These are phyloP conservation scores for Ispidina picta DNA, from an alignment of 2,797 vertebrate species.

Conservation along the genomic window DNA sequence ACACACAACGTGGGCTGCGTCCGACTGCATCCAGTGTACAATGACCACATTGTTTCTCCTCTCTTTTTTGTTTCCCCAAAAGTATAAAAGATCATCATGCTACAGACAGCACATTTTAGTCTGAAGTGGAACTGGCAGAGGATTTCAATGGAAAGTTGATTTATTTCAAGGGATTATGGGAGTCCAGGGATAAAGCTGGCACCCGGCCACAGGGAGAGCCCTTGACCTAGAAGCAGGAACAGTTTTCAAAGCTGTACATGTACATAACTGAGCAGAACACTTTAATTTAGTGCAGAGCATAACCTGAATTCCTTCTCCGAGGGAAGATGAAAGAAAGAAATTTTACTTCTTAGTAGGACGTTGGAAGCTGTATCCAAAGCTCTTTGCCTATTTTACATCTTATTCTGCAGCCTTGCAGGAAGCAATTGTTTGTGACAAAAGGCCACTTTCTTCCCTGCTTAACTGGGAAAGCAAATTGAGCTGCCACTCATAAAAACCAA, in stretches of 20 bases:
- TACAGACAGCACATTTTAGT: slow-evolving; percentile 52
- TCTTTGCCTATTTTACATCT: slow-evolving; percentile 62
- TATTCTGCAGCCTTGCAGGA: slow-evolving; percentile 52
- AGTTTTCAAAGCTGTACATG: slow-evolving; percentile 65
- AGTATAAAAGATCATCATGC: slow-evolving; percentile 59
- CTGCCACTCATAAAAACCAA: slow-evolving; percentile 59
- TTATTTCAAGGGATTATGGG: slow-evolving; percentile 80
- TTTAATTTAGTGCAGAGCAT: slow-evolving; percentile 63
- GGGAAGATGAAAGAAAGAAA: slow-evolving; percentile 69
- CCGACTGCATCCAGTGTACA: slow-evolving; percentile 17
- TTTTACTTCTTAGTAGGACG: slow-evolving; percentile 47
- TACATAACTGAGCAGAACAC: slow-evolving; percentile 58
- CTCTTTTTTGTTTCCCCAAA: slow-evolving; percentile 20
- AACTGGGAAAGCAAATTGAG: slow-evolving; percentile 59
- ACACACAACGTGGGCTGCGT: neutral
- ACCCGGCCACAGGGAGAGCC: slow-evolving; percentile 76
- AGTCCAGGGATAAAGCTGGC: slow-evolving; percentile 77
- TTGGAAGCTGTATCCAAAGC: slow-evolving; percentile 48
- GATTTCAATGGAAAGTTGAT: slow-evolving; percentile 80
- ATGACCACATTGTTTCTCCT: slow-evolving; percentile 44
- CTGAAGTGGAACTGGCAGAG: slow-evolving; percentile 70
- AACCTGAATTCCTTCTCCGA: slow-evolving; percentile 69
- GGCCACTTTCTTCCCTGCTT: slow-evolving; percentile 51
- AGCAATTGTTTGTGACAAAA: slow-evolving; percentile 69
- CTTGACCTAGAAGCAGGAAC: slow-evolving; percentile 80